Percentiles rank a stretch among this genome's conserved stretches.
phyloP scores from a whole-genome alignment of 2,888 invertebrate genomes.

The Frankliniella intonsa region DNA sequence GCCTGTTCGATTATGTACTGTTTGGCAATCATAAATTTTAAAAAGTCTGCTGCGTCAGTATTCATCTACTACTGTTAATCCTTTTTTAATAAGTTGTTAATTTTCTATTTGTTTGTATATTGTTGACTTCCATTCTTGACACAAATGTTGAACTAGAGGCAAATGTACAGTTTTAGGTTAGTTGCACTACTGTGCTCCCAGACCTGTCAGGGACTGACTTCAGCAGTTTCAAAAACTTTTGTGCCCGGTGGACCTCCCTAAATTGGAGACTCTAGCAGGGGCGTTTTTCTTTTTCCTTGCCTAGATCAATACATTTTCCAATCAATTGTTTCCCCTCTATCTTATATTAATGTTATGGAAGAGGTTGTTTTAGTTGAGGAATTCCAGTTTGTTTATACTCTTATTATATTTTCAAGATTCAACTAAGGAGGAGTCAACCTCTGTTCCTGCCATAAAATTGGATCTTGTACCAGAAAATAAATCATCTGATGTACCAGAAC shows the following conservation, averaged over 20 bases:
- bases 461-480: background rate
- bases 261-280: background rate
- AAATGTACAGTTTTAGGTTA: background rate
- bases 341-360: background rate
- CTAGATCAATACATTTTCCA: background rate
- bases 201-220: background rate
- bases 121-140: background rate
- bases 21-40: background rate
- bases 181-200: background rate
- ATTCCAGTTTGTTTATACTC: background rate
- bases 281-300: background rate
- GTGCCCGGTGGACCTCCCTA: background rate
- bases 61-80: background rate
- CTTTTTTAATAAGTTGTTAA: background rate
- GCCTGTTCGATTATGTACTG: background rate
- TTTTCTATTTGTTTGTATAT: background rate
- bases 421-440: background rate
- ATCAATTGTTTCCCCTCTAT: background rate
- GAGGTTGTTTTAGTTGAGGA: background rate
- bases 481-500: background rate
- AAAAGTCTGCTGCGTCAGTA: background rate
- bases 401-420: background rate
- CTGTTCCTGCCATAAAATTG: constrained; percentile 16
- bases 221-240: background rate
- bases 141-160: background rate